Percentiles rank a stretch among this genome's conserved stretches.
These are phyloP conservation scores for Physocephala rufipes DNA, from an alignment of 2,888 invertebrate species.

Conservation along the genomic window DNA sequence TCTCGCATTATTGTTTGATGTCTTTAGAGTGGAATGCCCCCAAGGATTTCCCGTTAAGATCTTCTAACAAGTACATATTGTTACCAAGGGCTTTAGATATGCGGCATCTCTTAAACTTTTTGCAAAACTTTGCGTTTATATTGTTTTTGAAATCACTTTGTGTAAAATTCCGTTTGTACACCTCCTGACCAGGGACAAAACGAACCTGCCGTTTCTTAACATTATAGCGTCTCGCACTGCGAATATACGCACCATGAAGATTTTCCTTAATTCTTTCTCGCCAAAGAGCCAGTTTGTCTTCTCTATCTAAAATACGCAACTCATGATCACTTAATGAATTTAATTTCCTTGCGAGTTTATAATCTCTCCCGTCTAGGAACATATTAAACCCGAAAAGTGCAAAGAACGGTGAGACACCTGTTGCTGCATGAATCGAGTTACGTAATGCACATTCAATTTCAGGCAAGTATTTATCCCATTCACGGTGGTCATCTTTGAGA, in stretches of 20 bases:
- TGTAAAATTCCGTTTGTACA: slow-evolving; percentile 1
- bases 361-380: slow-evolving; percentile 26
- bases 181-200: slow-evolving; percentile 3
- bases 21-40: too few relatives aligned
- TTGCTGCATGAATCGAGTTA: slow-evolving; percentile 29
- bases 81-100: too few relatives aligned
- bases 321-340: slow-evolving; percentile 18
- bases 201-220: neutral
- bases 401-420: slow-evolving; percentile 30
- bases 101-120: too few relatives aligned
- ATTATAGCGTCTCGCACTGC: slow-evolving; percentile 7
- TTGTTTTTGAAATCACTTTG: slow-evolving; percentile 25
- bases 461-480: slow-evolving; percentile 36
- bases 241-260: slow-evolving; percentile 16
- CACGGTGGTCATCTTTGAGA: slow-evolving; percentile 34
- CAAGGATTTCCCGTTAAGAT: too few relatives aligned
- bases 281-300: slow-evolving; percentile 4
- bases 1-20: too few relatives aligned
- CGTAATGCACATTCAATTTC: slow-evolving; percentile 34
- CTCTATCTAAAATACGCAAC: neutral
- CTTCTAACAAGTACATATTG: too few relatives aligned
- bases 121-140: slow-evolving; percentile 16
- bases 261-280: neutral
- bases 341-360: slow-evolving; percentile 25
- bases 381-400: slow-evolving; percentile 22